phyloP scores from a whole-genome alignment of 2,797 vertebrate genomes.

The Ctenopoma kingsleyae region DNA sequence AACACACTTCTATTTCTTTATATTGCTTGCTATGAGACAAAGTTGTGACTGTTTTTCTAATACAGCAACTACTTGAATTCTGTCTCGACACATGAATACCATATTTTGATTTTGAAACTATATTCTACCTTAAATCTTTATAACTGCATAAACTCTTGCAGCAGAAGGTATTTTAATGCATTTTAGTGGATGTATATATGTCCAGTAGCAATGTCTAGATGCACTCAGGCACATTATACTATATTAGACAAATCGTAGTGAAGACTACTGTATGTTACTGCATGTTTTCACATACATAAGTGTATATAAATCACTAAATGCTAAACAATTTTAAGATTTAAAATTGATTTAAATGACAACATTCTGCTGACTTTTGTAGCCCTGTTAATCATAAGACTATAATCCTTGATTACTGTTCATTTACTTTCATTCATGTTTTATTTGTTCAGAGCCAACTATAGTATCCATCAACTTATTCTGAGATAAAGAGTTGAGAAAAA shows the following conservation, averaged over 20 bases:
- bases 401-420: not conserved
- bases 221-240: slow-evolving; percentile 23
- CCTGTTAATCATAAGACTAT: slow-evolving; percentile 33
- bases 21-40: slow-evolving; percentile 14
- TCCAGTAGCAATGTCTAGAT: slow-evolving; percentile 21
- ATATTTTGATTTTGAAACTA: slow-evolving; percentile 38
- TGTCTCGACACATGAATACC: not conserved
- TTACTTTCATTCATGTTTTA: slow-evolving; percentile 36
- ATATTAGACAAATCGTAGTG: slow-evolving; percentile 2
- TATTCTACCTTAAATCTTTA: slow-evolving; percentile 62
- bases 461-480: slow-evolving; percentile 29
- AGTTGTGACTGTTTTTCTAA: slow-evolving; percentile 28
- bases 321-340: not conserved
- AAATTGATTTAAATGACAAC: slow-evolving; percentile 1
- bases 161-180: slow-evolving; percentile 17
- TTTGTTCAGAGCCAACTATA: slow-evolving; percentile 28
- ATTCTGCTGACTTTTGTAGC: not conserved
- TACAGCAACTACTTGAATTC: slow-evolving; percentile 16
- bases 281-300: too few species aligned
- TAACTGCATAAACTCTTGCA: slow-evolving; percentile 42
- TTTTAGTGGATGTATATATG: slow-evolving; percentile 40
- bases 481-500: slow-evolving; percentile 38
- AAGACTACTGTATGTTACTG: not conserved
- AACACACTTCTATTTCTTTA: slow-evolving; percentile 32
- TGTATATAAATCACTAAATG: slow-evolving; percentile 21